Evolutionary conservation across 2,888 invertebrate genomes (phyloP), one percentile per base, ranked within the genome.

Genomic region (Lasius platythorax): DNA sequence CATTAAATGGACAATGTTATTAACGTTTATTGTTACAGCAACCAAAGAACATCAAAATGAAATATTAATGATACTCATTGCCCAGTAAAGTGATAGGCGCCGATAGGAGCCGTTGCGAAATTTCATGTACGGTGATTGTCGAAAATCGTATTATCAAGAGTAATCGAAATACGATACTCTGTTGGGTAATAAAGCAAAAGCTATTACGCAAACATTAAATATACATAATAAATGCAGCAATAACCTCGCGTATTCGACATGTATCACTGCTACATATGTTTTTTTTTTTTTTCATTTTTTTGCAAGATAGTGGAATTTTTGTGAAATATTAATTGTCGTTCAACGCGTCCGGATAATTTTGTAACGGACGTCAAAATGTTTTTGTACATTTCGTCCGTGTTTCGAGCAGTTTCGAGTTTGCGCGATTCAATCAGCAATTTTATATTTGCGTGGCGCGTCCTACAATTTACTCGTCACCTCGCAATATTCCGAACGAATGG

Each of bases 151-250:
- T 72, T 72, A 53, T 15, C 72, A 46, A 28, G 33, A 37, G 79
- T 81, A 81, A 81, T 81, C 72, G 79, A 81, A 72, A 81, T 81
- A 81, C 72, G 79, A 81, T 72, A 72, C 72, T 81, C 70, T 50
- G 12, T 23, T 50, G 70, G 37, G 37, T 81, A 63, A 70, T 81
- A 81, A 81, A 81, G 72, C 61, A 18, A 81, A 72, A 61, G 79
- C 72, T 70, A 81, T 81, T 81, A 81, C 79, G 61, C 79, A 50
- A 81, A 81, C 72, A 72, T 81, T 37, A 81, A 79, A 81, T 81
- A 46, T 81, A 70, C 72, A 81, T 81, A 79, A 70, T 79, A 61
- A 70, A 50, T 37, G 61, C 70, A 8, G 0, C 12, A 40, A 15
- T 23, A n/a, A 6, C 8, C 3, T 18, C 53, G 23, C 23, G 28